Evolutionary conservation across 2,113 vertebrate species (phyloP), one percentile per base, ranked within the genome.

Genomic region (Amphiprion percula): DNA sequence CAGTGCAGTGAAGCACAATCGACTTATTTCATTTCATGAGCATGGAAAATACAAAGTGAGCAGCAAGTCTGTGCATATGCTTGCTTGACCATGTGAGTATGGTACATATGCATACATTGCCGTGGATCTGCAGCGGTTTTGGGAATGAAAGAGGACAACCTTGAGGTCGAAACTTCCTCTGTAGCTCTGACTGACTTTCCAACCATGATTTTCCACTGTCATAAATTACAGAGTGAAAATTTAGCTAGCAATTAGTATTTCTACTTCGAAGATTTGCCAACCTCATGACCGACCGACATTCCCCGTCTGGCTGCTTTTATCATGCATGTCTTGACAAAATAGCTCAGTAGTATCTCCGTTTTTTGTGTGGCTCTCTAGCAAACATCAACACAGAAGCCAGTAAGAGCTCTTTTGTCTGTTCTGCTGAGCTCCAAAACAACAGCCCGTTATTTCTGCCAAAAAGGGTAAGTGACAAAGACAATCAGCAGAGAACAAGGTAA

Each of bases 161-260:
- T 79, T 90, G 90, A 90, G 90, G 89, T 91, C 74, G 62, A 77
- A 84, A 83, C 66, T 84, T 86, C 80, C 82, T 82, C 78, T 74
- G 41, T 1, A 46, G 44, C 59, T 77, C 75, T 39, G 28, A 53
- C 79, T 46, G 50, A 83, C 70, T 89, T 89, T 89, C 89, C 80
- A 80, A 56, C 76, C 72, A 64, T 21, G 46, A 71, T 75, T 90
- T 88, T 83, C 90, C 80, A 84, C 79, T 1, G 17, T 85, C 74
- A 83, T 74, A 91, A 92, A 92, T 92, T 90, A 92, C 83, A 93
- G 90, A 76, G 87, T 24, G 66, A 75, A 77, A 91, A 73, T 83
- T 88, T 67, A 87, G 85, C 79, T 71, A 65, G 82, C 85, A 89
- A 94, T 89, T 84, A 88, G 82, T 76, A 69, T 83, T 87, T 77